Conservation (phyloP, 2,888 invertebrate genomes). For the Andrena camellia region DNA sequence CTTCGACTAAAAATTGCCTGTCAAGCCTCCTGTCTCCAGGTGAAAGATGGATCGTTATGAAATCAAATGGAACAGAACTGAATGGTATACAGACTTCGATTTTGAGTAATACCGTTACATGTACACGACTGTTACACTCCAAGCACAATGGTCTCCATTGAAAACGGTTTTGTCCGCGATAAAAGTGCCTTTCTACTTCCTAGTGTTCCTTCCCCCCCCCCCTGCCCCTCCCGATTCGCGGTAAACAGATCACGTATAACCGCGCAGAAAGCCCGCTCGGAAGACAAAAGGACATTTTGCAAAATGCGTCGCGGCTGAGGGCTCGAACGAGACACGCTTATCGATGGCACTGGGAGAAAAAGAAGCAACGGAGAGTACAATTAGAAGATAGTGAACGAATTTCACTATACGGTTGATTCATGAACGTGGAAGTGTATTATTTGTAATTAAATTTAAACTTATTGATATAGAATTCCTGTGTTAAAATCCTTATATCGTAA, state of each 20-base stretch:
- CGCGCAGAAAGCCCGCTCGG: constrained; percentile 3
- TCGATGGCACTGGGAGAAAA: background rate
- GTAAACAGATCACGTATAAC: constrained; percentile 44
- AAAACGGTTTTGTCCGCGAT: constrained; percentile 47
- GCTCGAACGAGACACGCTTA: background rate
- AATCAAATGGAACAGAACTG: constrained; percentile 30
- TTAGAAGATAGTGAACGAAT: background rate
- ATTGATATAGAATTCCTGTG: no score
- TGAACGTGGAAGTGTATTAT: no score
- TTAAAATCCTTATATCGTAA: no score
- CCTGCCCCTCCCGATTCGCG: background rate
- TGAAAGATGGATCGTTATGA: constrained; percentile 27
- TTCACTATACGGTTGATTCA: no score
- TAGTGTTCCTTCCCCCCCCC: constrained; percentile 31
- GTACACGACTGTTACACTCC: constrained; percentile 25
- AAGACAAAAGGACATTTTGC: constrained; percentile 6
- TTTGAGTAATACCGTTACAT: constrained; percentile 50
- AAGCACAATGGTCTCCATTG: constrained; percentile 32
- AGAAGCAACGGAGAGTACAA: background rate
- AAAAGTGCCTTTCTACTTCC: constrained; percentile 42
- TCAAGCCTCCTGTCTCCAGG: constrained; percentile 1
- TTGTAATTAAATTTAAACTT: no score
- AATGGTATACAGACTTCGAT: constrained; percentile 31
- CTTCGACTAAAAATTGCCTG: constrained; percentile 6
- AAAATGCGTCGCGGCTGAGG: background rate